Evolutionary conservation across 2,797 vertebrate genomes (phyloP).

Genomic region (Champsocephalus gunnari): DNA sequence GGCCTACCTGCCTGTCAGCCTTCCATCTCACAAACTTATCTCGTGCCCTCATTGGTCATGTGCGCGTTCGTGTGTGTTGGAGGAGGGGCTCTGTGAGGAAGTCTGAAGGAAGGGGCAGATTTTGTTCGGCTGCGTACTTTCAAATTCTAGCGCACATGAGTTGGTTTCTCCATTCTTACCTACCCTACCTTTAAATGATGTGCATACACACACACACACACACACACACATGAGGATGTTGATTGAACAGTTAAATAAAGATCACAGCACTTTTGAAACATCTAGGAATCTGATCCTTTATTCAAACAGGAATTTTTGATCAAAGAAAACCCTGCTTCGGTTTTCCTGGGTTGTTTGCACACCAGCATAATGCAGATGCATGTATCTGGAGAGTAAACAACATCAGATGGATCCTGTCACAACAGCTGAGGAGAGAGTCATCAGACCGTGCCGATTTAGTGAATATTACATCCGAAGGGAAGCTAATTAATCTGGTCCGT

Average conservation of each 20-base stretch:
- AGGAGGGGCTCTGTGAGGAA: no score
- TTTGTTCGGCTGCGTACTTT: no score
- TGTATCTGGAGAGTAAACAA: conserved; percentile 68
- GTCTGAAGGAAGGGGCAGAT: no score
- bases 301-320: conserved; percentile 62
- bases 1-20: no score
- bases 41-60: no score
- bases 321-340: conserved; percentile 51
- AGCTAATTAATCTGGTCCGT: conserved; percentile 78
- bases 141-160: no score
- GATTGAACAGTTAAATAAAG: conserved; percentile 61
- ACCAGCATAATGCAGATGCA: conserved; percentile 56
- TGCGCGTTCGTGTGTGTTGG: no score
- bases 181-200: background rate
- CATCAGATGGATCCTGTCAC: conserved; percentile 74
- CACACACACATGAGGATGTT: conserved; percentile 24
- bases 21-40: no score
- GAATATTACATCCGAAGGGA: conserved; percentile 83
- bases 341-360: conserved; percentile 55
- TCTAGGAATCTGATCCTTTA: conserved; percentile 66
- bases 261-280: conserved; percentile 58
- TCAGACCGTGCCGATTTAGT: conserved; percentile 60
- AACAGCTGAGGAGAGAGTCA: conserved; percentile 55
- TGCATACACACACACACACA: conserved; percentile 20
- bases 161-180: no score